Base-by-base conservation (phyloP, 1,140 invertebrate genomes). In the Drosophila pseudoananassae region DNA sequence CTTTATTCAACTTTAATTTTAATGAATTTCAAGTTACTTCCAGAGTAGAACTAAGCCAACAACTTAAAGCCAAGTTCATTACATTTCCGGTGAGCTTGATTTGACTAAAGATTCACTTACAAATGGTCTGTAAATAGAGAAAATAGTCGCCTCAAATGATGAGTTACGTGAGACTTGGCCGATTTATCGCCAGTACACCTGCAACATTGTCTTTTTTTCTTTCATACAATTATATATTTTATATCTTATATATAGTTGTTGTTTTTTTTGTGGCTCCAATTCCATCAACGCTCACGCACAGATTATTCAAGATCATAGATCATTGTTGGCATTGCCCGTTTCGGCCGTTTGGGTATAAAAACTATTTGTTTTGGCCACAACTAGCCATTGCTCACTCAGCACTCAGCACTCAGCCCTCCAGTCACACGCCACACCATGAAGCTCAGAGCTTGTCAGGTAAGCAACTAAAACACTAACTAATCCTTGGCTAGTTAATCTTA, bases 271-370 rank as follows among this genome's bases (percentile, higher is more conserved):
- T 23, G 31, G 31, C 31, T 49, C 51, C 5, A 69, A 56, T 49
- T 55, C 33, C 23, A 45, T 25, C 51, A 12, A 10, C 66, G 33
- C 66, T 70, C 51, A 70, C 66, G 66, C 66, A 69, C 66, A 47
- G 46, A 70, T 69, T 68, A 38, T 47, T 69, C 65, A 68, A 70
- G 66, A 70, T 68, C 66, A 49, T 69, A 49, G 51, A 47, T 47
- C 40, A 15, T 17, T 15, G 63, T 12, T 38, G 25, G 40, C 20
- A 63, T 5, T 36, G 49, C 7, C 10, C 49, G 61, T 4, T 27
- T 27, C 6, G 25, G 25, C 25, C 6, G 9, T 36, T 40, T 14
- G 63, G 25, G 40, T 70, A 70, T 70, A 70, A 70, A 70, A 70
- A 15, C 29, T 56, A 70, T 56, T 70, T 69, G 59, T 25, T 31